Evolutionary conservation across 1,140 invertebrate genomes (phyloP).

Genomic region (Anastrepha ludens): DNA sequence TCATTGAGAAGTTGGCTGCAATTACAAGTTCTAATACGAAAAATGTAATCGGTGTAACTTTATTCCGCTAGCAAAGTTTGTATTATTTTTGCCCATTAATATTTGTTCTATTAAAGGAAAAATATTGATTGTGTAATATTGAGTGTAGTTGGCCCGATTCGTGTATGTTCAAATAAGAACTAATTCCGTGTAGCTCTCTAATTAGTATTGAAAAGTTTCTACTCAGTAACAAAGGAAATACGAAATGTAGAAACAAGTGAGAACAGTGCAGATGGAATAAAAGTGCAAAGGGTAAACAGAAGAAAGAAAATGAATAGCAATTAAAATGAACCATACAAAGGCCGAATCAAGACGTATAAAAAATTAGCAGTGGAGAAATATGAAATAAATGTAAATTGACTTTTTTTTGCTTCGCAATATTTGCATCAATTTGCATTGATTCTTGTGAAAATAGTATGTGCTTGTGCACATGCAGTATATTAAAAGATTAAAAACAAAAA

Average conservation of each 20-base stretch:
- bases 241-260: constrained; percentile 2
- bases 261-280: constrained; percentile 2
- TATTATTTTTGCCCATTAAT: not conserved
- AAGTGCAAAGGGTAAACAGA: constrained; percentile 45
- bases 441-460: not conserved
- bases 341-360: constrained; percentile 32
- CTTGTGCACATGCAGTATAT: no score
- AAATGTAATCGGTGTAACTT: constrained; percentile 1
- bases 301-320: not conserved
- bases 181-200: not conserved
- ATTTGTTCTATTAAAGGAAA: constrained; percentile 12
- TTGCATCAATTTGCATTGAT: not conserved
- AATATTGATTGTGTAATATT: not conserved
- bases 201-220: not conserved
- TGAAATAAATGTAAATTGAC: not conserved
- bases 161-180: not conserved
- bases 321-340: constrained; percentile 19
- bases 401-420: not conserved
- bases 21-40: constrained; percentile 24
- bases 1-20: constrained; percentile 9
- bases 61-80: not conserved
- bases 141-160: not conserved
- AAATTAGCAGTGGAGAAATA: constrained; percentile 16
- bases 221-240: constrained; percentile 9
- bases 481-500: no score